phyloP scores from a whole-genome alignment of 30 jellyfish, hydroid and myxozoan genomes.

The Clytia hemisphaerica region DNA sequence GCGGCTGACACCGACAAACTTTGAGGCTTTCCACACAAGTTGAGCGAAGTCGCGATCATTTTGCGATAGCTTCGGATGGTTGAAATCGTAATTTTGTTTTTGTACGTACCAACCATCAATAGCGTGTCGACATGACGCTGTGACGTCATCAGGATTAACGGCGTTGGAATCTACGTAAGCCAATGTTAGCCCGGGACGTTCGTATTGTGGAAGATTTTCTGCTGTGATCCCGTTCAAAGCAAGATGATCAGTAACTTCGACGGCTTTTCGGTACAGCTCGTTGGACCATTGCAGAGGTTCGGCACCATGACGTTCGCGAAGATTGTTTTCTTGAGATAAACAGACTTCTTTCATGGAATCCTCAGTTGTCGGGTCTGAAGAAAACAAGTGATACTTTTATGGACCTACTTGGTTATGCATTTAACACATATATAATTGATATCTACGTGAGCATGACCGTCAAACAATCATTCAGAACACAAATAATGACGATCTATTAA shows the following conservation, averaged over 20 bases:
- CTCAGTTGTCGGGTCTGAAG: neutral
- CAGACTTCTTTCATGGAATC: slow-evolving; percentile 34
- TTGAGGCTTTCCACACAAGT: slow-evolving; percentile 75
- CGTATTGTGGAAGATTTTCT: slow-evolving; percentile 33
- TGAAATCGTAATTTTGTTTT: slow-evolving; percentile 51
- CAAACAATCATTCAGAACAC: too few species aligned
- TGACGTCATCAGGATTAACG: neutral
- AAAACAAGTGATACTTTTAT: too few species aligned
- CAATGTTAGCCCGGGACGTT: slow-evolving; percentile 47
- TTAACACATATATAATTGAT: too few species aligned
- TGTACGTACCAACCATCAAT: slow-evolving; percentile 81
- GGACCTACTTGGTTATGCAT: too few species aligned
- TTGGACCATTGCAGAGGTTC: slow-evolving; percentile 52
- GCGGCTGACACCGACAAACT: slow-evolving; percentile 57
- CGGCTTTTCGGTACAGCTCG: slow-evolving; percentile 52
- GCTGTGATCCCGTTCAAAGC: slow-evolving; percentile 42
- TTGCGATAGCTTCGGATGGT: slow-evolving; percentile 50
- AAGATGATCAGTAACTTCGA: slow-evolving; percentile 43
- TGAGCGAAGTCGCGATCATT: slow-evolving; percentile 73
- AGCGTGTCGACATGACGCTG: slow-evolving; percentile 44
- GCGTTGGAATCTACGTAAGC: slow-evolving; percentile 6
- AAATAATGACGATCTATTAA: too few species aligned
- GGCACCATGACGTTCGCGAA: slow-evolving; percentile 70
- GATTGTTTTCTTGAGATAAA: slow-evolving; percentile 52
- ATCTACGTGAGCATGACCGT: too few species aligned